These are phyloP conservation scores for Drosophila pseudoobscura DNA, from an alignment of 1,140 invertebrate species.

Conservation along the genomic window DNA sequence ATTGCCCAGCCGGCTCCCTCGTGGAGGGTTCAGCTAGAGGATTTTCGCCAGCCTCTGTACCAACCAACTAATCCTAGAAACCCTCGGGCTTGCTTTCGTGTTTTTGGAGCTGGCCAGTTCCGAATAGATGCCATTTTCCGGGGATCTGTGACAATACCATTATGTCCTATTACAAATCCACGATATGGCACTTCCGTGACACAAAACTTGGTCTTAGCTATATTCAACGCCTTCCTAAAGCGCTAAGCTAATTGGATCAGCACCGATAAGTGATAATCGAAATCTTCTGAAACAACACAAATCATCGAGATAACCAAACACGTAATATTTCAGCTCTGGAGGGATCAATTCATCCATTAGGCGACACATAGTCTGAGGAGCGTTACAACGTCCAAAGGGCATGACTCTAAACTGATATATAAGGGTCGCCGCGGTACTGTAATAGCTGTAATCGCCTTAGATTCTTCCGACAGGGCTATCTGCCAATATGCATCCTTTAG, in stretches of 20 bases:
- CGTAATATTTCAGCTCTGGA: too few relatives aligned
- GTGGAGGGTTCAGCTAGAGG: too few relatives aligned
- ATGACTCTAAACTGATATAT: too few relatives aligned
- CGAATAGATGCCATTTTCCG: slow-evolving; percentile 26
- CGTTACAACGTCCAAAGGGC: too few relatives aligned
- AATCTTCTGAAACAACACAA: not conserved
- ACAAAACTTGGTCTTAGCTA: slow-evolving; percentile 8
- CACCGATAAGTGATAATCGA: not conserved
- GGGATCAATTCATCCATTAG: too few relatives aligned
- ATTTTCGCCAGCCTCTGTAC: slow-evolving; percentile 1
- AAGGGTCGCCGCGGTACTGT: too few relatives aligned
- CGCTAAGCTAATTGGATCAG: not conserved
- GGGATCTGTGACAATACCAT: slow-evolving; percentile 27
- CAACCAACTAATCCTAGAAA: slow-evolving; percentile 67
- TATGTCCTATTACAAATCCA: slow-evolving; percentile 37
- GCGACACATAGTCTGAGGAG: too few relatives aligned
- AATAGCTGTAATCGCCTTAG: too few relatives aligned
- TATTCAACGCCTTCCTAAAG: not conserved
- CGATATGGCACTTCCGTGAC: slow-evolving; percentile 14
- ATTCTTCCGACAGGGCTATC: too few relatives aligned
- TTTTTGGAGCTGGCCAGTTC: slow-evolving; percentile 33
- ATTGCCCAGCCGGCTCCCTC: too few relatives aligned
- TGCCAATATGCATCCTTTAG: too few relatives aligned
- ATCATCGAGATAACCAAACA: not conserved
- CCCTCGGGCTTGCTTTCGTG: slow-evolving; percentile 22